Conservation (phyloP, 2,797 vertebrate species). For the Alfaro cultratus region DNA sequence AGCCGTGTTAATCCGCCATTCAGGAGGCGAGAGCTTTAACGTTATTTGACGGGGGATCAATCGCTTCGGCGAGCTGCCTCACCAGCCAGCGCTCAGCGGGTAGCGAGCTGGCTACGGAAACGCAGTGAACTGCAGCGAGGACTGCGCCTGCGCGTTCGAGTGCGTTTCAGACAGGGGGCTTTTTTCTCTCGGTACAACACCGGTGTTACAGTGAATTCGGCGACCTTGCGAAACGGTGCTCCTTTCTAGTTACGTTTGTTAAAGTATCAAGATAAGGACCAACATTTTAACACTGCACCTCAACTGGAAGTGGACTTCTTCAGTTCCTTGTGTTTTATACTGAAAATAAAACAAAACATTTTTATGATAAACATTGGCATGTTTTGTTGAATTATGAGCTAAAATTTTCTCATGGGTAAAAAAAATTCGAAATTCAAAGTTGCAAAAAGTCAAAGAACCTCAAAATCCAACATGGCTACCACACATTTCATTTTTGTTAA, state of each 20-base stretch:
- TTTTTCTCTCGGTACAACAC: not conserved
- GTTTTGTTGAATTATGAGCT: not conserved
- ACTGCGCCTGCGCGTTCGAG: conserved; percentile 74
- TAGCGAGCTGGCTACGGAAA: conserved; percentile 79
- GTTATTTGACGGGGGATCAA: conserved; percentile 60
- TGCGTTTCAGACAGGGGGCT: conserved; percentile 72
- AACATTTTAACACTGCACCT: not conserved
- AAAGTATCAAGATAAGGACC: not conserved
- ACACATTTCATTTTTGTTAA: not conserved
- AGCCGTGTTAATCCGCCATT: conserved; percentile 63
- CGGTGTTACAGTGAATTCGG: conserved; percentile 33
- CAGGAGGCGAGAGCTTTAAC: conserved; percentile 39
- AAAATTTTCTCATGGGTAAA: not conserved
- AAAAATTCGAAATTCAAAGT: not conserved
- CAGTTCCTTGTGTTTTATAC: not conserved
- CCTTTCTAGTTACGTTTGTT: not conserved
- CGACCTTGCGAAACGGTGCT: conserved; percentile 13
- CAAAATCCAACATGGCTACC: not conserved
- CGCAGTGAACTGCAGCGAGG: conserved; percentile 73
- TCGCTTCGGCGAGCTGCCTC: conserved; percentile 64
- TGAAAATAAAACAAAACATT: not conserved
- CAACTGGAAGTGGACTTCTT: not conserved
- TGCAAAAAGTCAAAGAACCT: not conserved
- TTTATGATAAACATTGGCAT: not conserved
- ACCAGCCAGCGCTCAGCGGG: conserved; percentile 65